phyloP scores from a whole-genome alignment of 2,888 invertebrate genomes.

The Cephus nigrinus region DNA sequence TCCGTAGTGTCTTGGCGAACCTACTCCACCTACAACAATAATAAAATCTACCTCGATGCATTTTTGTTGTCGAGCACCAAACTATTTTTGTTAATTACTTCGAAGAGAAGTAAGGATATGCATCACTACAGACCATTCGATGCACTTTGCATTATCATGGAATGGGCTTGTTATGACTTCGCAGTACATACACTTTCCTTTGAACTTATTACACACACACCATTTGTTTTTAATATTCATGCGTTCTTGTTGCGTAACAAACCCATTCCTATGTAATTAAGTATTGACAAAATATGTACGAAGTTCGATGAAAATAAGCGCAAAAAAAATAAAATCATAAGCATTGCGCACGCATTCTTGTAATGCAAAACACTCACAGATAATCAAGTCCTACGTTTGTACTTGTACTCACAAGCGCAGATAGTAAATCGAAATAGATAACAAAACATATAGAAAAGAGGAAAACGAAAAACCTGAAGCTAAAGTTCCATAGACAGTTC shows the following conservation, averaged over 20 bases:
- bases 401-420: not conserved
- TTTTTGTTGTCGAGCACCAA: slow-evolving; percentile 4
- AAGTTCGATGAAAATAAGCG: not conserved
- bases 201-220: not conserved
- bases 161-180: slow-evolving; percentile 4
- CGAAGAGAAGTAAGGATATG: slow-evolving; percentile 11
- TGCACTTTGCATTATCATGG: not conserved
- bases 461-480: slow-evolving; percentile 4
- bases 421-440: not conserved
- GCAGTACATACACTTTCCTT: not conserved
- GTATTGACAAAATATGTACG: not conserved
- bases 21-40: slow-evolving; percentile 72
- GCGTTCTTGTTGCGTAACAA: not conserved
- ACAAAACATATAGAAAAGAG: not conserved
- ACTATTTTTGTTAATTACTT: slow-evolving; percentile 6
- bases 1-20: slow-evolving; percentile 71
- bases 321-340: not conserved
- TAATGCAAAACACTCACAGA: not conserved
- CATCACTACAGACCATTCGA: slow-evolving; percentile 2
- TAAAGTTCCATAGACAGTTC: not conserved
- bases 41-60: slow-evolving; percentile 38
- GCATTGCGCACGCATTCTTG: not conserved
- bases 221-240: not conserved
- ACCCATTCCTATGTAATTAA: not conserved
- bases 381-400: not conserved